A percentile compares a stretch with the other conserved stretches of the same genome.
These are phyloP conservation scores for Podarcis siculus DNA, from an alignment of 2,797 vertebrate species.

Conservation along the genomic window DNA sequence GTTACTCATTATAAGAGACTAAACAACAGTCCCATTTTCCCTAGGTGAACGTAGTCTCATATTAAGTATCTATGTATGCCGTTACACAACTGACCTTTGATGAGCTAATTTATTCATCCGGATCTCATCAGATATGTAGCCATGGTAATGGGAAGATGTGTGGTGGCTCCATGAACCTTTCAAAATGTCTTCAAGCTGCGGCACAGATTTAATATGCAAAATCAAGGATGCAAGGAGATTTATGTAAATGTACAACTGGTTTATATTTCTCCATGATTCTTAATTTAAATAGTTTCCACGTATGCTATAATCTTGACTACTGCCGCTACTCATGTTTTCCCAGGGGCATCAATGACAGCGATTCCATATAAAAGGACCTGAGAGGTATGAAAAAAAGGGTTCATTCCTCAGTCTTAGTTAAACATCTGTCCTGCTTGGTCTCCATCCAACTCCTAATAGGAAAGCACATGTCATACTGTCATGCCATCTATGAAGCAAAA, in stretches of 20 bases:
- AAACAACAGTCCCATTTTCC: conserved; percentile 2
- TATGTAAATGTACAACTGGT: conserved; percentile 25
- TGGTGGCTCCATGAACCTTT: conserved; percentile 20
- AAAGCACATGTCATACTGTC: neutral
- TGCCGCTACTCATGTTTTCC: neutral
- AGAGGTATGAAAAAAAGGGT: neutral
- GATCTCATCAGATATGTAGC: conserved; percentile 36
- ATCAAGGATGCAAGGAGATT: neutral
- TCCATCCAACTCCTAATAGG: conserved; percentile 17
- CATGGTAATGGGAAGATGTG: conserved; percentile 30
- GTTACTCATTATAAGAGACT: conserved; percentile 3
- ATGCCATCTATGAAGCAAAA: neutral
- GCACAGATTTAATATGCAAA: conserved; percentile 29
- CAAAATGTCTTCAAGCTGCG: conserved; percentile 25
- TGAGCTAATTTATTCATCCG: conserved; percentile 43
- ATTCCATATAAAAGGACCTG: neutral
- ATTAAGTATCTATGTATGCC: conserved; percentile 1
- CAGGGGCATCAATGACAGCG: neutral
- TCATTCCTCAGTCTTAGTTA: conserved; percentile 3
- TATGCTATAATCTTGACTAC: neutral
- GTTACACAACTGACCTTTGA: conserved; percentile 43
- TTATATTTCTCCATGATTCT: conserved; percentile 9
- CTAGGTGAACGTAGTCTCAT: neutral
- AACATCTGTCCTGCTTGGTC: conserved; percentile 20
- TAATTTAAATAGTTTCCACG: conserved; percentile 14